phyloP scores from a whole-genome alignment of 2,797 vertebrate species.

The Coluber constrictor region DNA sequence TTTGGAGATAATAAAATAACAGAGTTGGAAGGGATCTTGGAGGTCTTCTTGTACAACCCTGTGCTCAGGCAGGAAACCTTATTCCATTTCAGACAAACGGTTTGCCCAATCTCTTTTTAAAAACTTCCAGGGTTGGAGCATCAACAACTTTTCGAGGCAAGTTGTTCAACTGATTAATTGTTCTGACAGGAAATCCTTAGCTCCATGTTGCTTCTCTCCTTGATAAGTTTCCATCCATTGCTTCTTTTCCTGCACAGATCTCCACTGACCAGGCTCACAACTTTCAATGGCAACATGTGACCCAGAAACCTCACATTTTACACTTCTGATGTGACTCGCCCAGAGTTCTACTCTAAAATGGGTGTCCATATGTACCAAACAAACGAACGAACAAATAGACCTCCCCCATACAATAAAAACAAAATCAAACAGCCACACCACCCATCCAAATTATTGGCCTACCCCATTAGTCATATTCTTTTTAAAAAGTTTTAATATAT shows the following conservation, averaged over 20 bases:
- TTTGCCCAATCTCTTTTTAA: not conserved
- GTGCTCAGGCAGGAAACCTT: not conserved
- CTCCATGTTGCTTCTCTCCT: not conserved
- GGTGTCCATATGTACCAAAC: not conserved
- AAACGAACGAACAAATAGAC: not conserved
- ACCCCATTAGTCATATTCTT: not conserved
- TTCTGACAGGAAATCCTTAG: not conserved
- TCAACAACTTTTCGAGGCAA: not conserved
- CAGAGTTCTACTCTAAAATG: not conserved
- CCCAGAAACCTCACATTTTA: not conserved
- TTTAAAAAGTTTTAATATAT: not conserved
- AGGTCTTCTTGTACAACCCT: not conserved
- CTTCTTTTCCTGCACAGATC: not conserved
- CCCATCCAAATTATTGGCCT: not conserved
- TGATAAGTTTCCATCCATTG: not conserved
- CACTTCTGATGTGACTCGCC: not conserved
- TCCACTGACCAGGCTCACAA: not conserved
- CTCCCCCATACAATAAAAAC: not conserved
- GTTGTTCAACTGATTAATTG: not conserved
- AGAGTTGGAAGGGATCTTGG: not conserved
- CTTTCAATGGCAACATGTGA: not conserved
- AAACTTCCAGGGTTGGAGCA: not conserved
- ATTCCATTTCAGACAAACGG: not conserved
- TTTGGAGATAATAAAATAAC: not conserved
- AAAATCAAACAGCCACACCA: not conserved